Evolutionary conservation across 2,797 vertebrate genomes (phyloP).

Genomic region (Acanthiza pusilla): DNA sequence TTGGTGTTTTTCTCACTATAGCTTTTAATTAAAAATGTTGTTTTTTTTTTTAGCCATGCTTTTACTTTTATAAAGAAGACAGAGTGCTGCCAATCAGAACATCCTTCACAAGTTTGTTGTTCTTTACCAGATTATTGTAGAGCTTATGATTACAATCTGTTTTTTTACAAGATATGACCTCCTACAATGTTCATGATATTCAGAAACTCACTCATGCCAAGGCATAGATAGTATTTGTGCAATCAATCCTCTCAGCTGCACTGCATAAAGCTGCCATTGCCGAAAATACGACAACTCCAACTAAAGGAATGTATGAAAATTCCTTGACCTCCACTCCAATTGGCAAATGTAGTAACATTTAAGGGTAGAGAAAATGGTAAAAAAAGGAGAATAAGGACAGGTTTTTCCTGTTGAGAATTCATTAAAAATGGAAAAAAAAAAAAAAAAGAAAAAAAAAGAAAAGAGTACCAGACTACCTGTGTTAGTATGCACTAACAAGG

Average conservation of each 20-base stretch:
- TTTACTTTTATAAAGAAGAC: neutral
- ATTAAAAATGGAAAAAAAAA: neutral
- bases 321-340: neutral
- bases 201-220: neutral
- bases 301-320: neutral
- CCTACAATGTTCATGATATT: neutral
- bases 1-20: neutral
- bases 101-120: neutral
- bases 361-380: neutral
- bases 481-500: neutral
- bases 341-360: neutral
- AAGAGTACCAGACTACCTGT: neutral
- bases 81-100: neutral
- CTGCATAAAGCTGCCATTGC: neutral
- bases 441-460: no score
- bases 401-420: neutral
- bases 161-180: neutral
- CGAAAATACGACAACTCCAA: neutral
- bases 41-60: neutral
- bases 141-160: neutral
- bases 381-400: neutral
- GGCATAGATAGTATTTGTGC: neutral
- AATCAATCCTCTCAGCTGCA: neutral
- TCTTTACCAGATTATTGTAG: neutral
- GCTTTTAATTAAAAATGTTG: neutral